Percentiles rank a stretch among this genome's conserved stretches.
phyloP scores from a whole-genome alignment of 2,113 vertebrate genomes.

The Mastomys coucha region DNA sequence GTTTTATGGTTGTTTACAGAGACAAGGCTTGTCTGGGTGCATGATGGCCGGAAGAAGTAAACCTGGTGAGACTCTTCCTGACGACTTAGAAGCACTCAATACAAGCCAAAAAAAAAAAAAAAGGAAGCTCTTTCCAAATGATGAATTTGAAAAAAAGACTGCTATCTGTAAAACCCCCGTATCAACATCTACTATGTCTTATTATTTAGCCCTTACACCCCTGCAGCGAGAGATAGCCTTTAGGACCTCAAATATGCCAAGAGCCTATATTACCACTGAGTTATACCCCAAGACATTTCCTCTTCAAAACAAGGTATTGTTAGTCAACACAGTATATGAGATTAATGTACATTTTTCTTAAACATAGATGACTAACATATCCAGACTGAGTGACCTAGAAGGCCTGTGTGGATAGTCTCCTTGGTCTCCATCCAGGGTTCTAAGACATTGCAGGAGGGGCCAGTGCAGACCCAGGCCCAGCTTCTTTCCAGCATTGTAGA shows the following conservation, averaged over 20 bases:
- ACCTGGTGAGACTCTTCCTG: too few relatives aligned
- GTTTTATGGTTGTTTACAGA: constrained; percentile 48
- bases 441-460: neutral
- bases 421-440: neutral
- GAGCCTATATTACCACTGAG: too few relatives aligned
- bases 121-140: neutral
- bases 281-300: neutral
- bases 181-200: neutral
- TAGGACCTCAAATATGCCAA: neutral
- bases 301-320: neutral
- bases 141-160: neutral
- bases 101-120: neutral
- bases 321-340: neutral
- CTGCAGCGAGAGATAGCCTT: neutral
- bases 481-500: neutral
- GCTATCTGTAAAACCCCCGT: neutral
- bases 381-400: neutral
- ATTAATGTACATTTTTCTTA: neutral
- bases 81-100: neutral
- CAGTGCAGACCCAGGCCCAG: neutral
- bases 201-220: neutral
- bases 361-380: too few relatives aligned
- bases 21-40: neutral
- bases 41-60: neutral
- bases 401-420: neutral